Percentiles rank a stretch among this genome's conserved stretches.
phyloP scores from a whole-genome alignment of 35 echinoderm and acorn worm species.

The Lytechinus pictus region DNA sequence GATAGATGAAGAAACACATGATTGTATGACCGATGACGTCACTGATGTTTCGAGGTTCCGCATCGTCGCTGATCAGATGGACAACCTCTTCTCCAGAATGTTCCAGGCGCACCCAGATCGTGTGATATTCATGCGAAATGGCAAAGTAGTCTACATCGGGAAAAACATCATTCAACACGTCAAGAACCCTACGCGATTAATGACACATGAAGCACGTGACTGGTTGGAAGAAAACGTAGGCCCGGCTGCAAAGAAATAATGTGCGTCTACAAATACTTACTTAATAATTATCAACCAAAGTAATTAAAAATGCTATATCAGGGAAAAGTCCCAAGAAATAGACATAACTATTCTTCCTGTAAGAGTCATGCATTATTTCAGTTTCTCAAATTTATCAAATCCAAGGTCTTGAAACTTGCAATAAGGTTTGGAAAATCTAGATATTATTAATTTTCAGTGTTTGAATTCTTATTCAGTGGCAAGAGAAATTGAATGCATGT shows the following conservation, averaged over 20 bases:
- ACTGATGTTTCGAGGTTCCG: conserved; percentile 16
- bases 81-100: conserved; percentile 33
- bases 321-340: too few relatives aligned
- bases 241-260: not conserved
- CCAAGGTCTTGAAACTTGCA: too few relatives aligned
- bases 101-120: conserved; percentile 54
- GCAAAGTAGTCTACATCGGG: conserved; percentile 42
- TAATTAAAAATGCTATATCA: too few relatives aligned
- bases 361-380: too few relatives aligned
- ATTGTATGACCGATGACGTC: conserved; percentile 46
- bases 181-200: conserved; percentile 31
- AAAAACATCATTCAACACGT: conserved; percentile 15
- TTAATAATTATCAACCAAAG: too few relatives aligned
- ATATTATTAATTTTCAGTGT: too few relatives aligned
- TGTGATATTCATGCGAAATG: conserved; percentile 34
- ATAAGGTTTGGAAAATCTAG: too few relatives aligned
- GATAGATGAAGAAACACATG: conserved; percentile 5
- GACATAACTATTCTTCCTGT: too few relatives aligned
- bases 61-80: conserved; percentile 59
- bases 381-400: too few relatives aligned
- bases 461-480: too few relatives aligned
- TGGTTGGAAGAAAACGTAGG: conserved; percentile 32
- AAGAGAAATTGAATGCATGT: too few relatives aligned
- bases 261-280: too few relatives aligned
- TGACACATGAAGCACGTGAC: conserved; percentile 61